Evolutionary conservation across 1,140 invertebrate genomes (phyloP), one percentile per base, ranked within the genome.

Genomic region (Drosophila cardini): DNA sequence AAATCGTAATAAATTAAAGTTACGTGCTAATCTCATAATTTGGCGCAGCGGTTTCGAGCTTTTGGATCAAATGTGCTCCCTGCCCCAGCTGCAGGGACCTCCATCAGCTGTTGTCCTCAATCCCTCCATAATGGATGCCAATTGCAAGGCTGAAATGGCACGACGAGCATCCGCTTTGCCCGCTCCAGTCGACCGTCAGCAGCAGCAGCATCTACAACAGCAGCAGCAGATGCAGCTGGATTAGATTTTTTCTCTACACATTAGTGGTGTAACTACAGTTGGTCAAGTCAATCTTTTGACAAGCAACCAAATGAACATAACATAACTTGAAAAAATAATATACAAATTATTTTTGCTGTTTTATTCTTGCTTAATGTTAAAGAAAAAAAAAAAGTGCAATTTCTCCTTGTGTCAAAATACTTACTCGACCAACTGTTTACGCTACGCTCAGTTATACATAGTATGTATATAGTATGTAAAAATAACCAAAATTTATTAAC

Each of bases 21-120:
- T 91, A 38, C 84, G 85, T 3, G 93, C 94, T 30, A 79, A 92
- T 26, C 56, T 94, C 34, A 63, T 93, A 36, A 81, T 92, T 2
- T 95, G 94, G 94, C 90, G 84, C 52, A 91, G 91, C 50, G 94
- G 93, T 4, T 79, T 87, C 26, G 92, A 94, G 72, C 93, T 95
- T 10, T 89, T 92, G 26, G 82, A 92, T 15, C 86, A 92, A 56
- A 69, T 92, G 40, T 67, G 80, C 42, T 69, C 64, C 9, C 18
- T 89, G 50, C 84, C 85, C 4, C 79, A 82, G 53, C 43, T 90
- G 18, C 58, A 90, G 15, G 43, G 18, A 15, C 56, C 11, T 13
- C 43, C 38, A n/a, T 48, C 11, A n/a, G 38, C 34, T 63, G 52
- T 4, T 3, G 16, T n/a, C 1, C 38, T 21, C 40, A 56, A 11